Evolutionary conservation across 2,797 vertebrate genomes (phyloP), one percentile per base, ranked within the genome.

Genomic region (Harpagifer antarcticus): DNA sequence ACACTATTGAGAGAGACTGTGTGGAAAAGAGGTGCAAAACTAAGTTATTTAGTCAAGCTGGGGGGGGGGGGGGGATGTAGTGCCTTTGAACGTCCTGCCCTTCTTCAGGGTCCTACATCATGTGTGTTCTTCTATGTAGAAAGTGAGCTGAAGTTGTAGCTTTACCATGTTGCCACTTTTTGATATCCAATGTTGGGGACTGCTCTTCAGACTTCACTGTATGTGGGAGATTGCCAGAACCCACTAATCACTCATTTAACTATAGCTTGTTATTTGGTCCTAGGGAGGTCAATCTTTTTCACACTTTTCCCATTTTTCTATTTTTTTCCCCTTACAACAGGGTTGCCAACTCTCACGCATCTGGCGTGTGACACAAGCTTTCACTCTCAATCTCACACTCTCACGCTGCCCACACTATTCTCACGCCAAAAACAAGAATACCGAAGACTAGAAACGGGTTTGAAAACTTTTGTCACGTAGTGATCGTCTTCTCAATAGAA

Each of bases 11-110:
- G 37, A 42, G 13, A 68, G 50, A 40, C 23, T 20, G 69, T 20
- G 53, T 23, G 16, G 31, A 20, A 57, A 52, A 48, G 14, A 55
- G 43, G 61, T 16, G 50, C 15, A 3, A 50, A 50, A 84, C 72
- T 67, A 81, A 40, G 48, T 63, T 11, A 50, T 72, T 74, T 74
- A 78, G 72, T 64, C 23, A 47, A 45, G 61, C 55, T 27, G 42
- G 20, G 44, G 23, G n/a, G n/a, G 44, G 23, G 40, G 15, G 3
- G 8, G 23, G 31, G 20, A 16, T 56, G 17, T 8, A 40, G 44
- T 6, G 57, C 62, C n/a, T 74, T 72, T 67, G 62, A 60, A 62
- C 9, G 44, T 48, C 40, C 49, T 0, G 45, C 45, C 1, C 44
- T 53, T 56, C 58, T 31, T 27, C 20, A 1, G 2, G 14, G 40